These are phyloP conservation scores for Hirudinaria manillensis DNA, from an alignment of 2,888 invertebrate genomes.

Conservation along the genomic window DNA sequence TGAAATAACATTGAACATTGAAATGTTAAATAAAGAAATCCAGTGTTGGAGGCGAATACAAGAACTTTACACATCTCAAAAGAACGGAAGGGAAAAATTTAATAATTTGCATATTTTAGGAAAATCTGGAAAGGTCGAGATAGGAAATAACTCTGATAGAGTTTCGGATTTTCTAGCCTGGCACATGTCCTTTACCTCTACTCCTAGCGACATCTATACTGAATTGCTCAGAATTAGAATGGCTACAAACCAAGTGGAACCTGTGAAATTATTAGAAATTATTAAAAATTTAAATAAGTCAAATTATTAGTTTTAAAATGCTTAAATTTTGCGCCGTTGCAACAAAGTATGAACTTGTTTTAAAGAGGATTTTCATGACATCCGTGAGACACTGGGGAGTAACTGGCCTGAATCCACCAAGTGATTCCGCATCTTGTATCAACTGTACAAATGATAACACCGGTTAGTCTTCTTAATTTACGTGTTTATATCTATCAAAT, in stretches of 20 bases:
- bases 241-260: background rate
- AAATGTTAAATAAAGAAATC: no score
- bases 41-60: no score
- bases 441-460: background rate
- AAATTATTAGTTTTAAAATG: background rate
- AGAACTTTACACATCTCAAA: background rate
- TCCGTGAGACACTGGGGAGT: constrained; percentile 21
- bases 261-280: no score
- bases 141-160: constrained; percentile 45
- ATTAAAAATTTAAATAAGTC: no score
- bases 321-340: no score
- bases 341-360: no score
- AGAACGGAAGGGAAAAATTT: background rate
- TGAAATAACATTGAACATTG: no score
- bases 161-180: constrained; percentile 46
- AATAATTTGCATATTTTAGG: constrained; percentile 37
- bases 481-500: no score
- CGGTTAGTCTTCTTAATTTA: background rate
- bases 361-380: background rate
- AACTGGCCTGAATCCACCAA: constrained; percentile 6
- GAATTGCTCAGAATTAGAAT: background rate
- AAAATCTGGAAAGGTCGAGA: constrained; percentile 44
- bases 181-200: constrained; percentile 38
- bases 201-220: background rate
- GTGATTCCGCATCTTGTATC: background rate